A percentile compares a stretch with the other conserved stretches of the same genome.
These are phyloP conservation scores for Chamaetylas fuelleborni DNA, from an alignment of 2,113 vertebrate genomes.

Conservation along the genomic window DNA sequence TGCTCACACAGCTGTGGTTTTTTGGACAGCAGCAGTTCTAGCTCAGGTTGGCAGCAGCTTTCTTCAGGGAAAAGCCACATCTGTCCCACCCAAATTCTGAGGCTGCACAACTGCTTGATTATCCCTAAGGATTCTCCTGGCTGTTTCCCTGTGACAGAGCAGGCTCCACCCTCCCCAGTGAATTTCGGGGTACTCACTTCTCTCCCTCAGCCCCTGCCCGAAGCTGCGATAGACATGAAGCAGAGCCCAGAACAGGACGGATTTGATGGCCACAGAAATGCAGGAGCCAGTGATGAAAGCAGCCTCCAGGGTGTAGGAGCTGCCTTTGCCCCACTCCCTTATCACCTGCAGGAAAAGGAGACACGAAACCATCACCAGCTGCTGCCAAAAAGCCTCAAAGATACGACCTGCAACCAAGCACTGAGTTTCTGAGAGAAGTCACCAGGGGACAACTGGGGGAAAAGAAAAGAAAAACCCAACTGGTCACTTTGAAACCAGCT, in stretches of 20 bases:
- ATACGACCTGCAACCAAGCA: background rate
- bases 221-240: constrained; percentile 78
- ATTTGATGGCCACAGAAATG: constrained; percentile 81
- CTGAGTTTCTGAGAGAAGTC: background rate
- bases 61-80: background rate
- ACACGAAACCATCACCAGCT: background rate
- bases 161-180: background rate
- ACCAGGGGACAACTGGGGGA: accelerated
- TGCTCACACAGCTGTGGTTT: background rate
- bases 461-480: background rate
- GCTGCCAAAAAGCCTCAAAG: background rate
- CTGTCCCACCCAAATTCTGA: background rate
- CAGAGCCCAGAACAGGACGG: constrained; percentile 76
- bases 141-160: background rate
- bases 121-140: background rate
- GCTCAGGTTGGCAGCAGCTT: background rate
- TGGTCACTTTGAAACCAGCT: background rate
- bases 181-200: constrained; percentile 72
- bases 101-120: background rate
- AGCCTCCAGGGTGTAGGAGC: constrained; percentile 76
- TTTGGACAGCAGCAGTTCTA: background rate
- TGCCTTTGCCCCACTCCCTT: constrained; percentile 70
- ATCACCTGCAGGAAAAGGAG: constrained; percentile 64
- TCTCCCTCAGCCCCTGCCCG: constrained; percentile 81
- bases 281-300: constrained; percentile 75